These are phyloP conservation scores for Drosophila kohkoa DNA, from an alignment of 1,140 invertebrate species.

Conservation along the genomic window DNA sequence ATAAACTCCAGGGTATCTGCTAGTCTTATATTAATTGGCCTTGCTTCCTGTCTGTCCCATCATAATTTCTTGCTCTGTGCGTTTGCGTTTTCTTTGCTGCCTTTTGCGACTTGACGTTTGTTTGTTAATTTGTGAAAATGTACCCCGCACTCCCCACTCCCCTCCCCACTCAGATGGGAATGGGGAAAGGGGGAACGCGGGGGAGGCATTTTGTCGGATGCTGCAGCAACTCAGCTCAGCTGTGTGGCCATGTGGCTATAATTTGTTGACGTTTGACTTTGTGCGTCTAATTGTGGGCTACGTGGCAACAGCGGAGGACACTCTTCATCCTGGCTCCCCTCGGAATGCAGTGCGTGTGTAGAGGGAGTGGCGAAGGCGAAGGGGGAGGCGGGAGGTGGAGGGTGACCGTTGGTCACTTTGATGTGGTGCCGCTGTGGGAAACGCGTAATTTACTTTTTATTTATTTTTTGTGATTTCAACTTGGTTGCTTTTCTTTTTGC, in stretches of 20 bases:
- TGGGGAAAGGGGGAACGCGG: neutral
- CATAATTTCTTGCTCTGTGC: conserved; percentile 36
- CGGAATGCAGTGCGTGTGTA: conserved; percentile 47
- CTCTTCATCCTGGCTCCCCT: neutral
- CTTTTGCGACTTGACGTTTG: conserved; percentile 66
- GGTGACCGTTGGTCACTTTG: conserved; percentile 73
- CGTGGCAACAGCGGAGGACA: conserved; percentile 41
- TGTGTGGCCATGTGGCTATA: conserved; percentile 80
- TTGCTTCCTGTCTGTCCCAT: conserved; percentile 19
- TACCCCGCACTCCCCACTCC: neutral
- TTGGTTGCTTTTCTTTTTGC: conserved; percentile 12
- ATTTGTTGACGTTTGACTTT: conserved; percentile 84
- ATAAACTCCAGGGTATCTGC: conserved; percentile 4
- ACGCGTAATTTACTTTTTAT: conserved; percentile 73
- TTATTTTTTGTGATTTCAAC: conserved; percentile 30
- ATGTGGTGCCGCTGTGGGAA: conserved; percentile 75
- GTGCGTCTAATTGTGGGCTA: conserved; percentile 78
- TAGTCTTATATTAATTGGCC: neutral
- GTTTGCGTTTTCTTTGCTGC: conserved; percentile 56
- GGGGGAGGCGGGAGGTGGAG: neutral
- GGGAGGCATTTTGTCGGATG: conserved; percentile 1
- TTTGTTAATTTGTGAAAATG: conserved; percentile 77
- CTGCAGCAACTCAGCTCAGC: conserved; percentile 10
- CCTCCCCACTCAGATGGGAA: neutral
- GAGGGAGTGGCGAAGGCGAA: too few relatives aligned